Conservation (phyloP, 2,113 vertebrate genomes). For the Pontoporia blainvillei region DNA sequence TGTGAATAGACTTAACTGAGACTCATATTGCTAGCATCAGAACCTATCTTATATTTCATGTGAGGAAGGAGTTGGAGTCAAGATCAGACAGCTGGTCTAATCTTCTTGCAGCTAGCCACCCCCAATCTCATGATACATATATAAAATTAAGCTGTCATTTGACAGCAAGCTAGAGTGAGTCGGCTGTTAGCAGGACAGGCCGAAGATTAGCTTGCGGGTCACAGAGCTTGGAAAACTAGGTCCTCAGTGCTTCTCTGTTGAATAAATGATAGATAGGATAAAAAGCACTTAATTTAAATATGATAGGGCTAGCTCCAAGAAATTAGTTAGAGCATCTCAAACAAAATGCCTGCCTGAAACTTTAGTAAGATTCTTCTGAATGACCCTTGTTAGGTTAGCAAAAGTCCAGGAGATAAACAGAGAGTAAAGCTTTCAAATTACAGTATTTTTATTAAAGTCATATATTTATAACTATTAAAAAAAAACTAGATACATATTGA, state of each 20-base stretch:
- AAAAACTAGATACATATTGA: slow-evolving; percentile 18
- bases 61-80: background rate
- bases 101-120: background rate
- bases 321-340: background rate
- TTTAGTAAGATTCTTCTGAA: background rate
- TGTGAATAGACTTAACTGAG: background rate
- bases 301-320: background rate
- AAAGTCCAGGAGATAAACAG: background rate
- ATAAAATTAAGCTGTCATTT: background rate
- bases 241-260: background rate
- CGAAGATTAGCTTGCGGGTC: background rate
- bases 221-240: background rate
- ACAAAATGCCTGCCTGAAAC: background rate
- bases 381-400: background rate
- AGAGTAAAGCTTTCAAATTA: slow-evolving; percentile 10
- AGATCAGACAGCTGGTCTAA: background rate
- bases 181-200: background rate
- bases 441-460: slow-evolving; percentile 18
- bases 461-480: slow-evolving; percentile 29
- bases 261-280: background rate
- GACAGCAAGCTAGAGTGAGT: background rate
- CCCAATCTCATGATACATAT: background rate
- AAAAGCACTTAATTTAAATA: background rate
- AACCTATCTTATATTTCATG: background rate
- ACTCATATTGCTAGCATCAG: background rate